These are phyloP conservation scores for Teleogryllus occipitalis DNA, from an alignment of 1,140 invertebrate genomes.

Conservation along the genomic window DNA sequence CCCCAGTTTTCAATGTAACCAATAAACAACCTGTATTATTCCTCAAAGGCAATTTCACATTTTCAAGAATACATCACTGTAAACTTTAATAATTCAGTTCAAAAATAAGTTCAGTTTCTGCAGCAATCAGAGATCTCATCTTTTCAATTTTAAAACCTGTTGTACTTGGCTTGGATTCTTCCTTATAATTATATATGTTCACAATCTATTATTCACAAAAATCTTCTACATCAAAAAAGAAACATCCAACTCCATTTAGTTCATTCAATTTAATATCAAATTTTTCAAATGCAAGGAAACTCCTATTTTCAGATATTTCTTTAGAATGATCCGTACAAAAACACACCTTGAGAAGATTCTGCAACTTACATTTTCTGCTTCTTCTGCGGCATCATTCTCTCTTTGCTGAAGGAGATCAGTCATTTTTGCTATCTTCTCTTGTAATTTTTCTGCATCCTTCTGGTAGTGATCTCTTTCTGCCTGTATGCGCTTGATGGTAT, in stretches of 20 bases:
- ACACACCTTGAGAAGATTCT: background rate
- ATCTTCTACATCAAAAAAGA: too few relatives aligned
- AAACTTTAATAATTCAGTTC: too few relatives aligned
- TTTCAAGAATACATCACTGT: too few relatives aligned
- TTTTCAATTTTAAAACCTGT: too few relatives aligned
- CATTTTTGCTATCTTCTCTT: background rate
- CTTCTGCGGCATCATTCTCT: constrained; percentile 17
- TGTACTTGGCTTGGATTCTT: too few relatives aligned
- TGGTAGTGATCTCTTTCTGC: background rate
- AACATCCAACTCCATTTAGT: background rate
- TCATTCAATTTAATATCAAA: background rate
- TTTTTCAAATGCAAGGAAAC: background rate
- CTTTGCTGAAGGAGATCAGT: background rate
- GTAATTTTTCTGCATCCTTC: background rate
- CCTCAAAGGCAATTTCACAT: too few relatives aligned
- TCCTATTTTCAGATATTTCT: background rate
- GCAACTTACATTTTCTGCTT: constrained; percentile 35
- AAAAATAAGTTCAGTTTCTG: too few relatives aligned
- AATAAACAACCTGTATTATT: too few relatives aligned
- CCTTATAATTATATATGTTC: too few relatives aligned
- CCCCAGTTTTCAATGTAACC: background rate
- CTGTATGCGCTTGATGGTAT: background rate
- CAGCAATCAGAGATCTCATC: too few relatives aligned
- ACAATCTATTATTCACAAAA: too few relatives aligned
- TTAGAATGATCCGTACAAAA: background rate